Base-by-base conservation (phyloP, 2,113 vertebrate genomes). In the Gasterosteus nipponicus region DNA sequence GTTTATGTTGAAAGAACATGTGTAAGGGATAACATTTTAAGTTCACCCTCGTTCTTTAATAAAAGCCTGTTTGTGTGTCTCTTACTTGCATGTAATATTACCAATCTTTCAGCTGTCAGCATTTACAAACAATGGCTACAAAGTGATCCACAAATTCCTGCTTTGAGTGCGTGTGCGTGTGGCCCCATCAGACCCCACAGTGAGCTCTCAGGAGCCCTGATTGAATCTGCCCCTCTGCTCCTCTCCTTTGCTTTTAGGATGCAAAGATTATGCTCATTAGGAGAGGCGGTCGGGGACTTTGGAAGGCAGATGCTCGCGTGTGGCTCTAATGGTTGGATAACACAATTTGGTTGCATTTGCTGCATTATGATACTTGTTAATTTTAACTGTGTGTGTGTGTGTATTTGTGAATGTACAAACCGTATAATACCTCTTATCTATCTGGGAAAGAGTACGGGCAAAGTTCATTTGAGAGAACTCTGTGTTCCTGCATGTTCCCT, bases 191-290 rank as follows among this genome's bases (percentile, higher is more conserved):
- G 70, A 82, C 82, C 75, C 73, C 73, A 79, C 82, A 77, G 57
- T 7, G 75, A 84, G 84, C 87, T 83, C 60, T 90, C 65, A 91
- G 86, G 87, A 81, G 81, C 59, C 64, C 77, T 86, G 87, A 92
- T 92, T 89, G 62, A 73, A 87, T 92, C 81, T 87, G 74, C 60
- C 60, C 72, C 84, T 77, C 61, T 84, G 75, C 77, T 85, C 33
- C 84, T 76, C 86, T 82, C 67, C 15, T 2, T 57, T 87, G 89
- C 91, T 92, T 90, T 92, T 80, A 92, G 88, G 81, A 78, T 71
- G 57, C 77, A 80, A 71, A 75, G 89, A 88, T 89, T 84, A 90
- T 86, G 82, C 19, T 91, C 77, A 91, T 91, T 86, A 89, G 74
- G 63, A 62, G 81, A 75, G 84, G 77, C 59, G 65, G 64, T 38